These are phyloP conservation scores for Prunella himalayana DNA, from an alignment of 2,113 vertebrate species.

Conservation along the genomic window DNA sequence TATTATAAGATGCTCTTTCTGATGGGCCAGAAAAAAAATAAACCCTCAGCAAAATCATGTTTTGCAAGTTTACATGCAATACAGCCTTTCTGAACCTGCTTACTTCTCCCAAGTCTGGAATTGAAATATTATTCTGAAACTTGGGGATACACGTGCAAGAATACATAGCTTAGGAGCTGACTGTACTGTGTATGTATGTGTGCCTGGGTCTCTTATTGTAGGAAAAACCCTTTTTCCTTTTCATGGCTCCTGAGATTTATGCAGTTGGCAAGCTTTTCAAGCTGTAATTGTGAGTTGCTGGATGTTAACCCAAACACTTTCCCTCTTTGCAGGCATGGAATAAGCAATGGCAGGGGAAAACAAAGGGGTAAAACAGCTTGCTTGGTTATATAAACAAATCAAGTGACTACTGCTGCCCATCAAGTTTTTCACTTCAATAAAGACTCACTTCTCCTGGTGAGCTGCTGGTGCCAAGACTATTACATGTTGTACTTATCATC, in stretches of 20 bases:
- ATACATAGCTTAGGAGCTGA: neutral
- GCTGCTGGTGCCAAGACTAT: neutral
- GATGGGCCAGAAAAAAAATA: neutral
- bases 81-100: neutral
- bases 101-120: neutral
- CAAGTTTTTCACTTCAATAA: neutral
- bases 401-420: neutral
- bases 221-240: neutral
- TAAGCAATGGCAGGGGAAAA: neutral
- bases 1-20: neutral
- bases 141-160: neutral
- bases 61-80: neutral
- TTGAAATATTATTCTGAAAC: neutral
- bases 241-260: neutral
- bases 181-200: neutral
- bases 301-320: conserved; percentile 22
- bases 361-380: neutral
- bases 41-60: neutral
- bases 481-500: neutral
- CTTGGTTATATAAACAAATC: conserved; percentile 13
- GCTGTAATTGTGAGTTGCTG: neutral
- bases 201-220: neutral
- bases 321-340: neutral
- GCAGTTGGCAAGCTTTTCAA: neutral
- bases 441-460: neutral